Percentiles rank a stretch among this genome's conserved stretches.
These are phyloP conservation scores for Clarias batrachus DNA, from an alignment of 2,113 vertebrate species.

Conservation along the genomic window DNA sequence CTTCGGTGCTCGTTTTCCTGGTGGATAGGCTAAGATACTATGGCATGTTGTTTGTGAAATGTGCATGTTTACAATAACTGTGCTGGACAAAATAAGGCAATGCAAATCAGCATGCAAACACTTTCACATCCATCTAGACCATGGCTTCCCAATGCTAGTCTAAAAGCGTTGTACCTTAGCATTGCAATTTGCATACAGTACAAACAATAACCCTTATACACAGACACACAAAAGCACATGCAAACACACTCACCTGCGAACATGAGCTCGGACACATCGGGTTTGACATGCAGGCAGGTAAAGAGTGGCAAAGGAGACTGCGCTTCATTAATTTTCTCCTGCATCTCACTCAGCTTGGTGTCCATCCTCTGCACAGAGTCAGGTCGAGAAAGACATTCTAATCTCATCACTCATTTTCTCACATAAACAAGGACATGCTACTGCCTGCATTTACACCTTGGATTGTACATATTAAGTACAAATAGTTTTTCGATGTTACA, in stretches of 20 bases:
- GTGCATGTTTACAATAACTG: background rate
- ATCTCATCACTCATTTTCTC: background rate
- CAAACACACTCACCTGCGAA: constrained; percentile 83
- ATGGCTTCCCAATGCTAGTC: background rate
- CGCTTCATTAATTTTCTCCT: constrained; percentile 80
- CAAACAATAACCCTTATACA: background rate
- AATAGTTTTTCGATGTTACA: background rate
- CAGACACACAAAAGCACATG: background rate
- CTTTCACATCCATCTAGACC: background rate
- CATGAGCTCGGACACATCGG: constrained; percentile 97
- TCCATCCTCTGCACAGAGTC: constrained; percentile 83
- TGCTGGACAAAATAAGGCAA: background rate
- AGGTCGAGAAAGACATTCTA: background rate
- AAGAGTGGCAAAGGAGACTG: constrained; percentile 91
- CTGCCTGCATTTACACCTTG: background rate
- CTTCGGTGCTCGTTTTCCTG: background rate
- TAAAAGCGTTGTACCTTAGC: background rate
- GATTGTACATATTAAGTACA: background rate
- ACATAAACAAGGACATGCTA: background rate
- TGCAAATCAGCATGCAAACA: background rate
- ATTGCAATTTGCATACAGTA: background rate
- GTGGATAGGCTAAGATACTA: background rate
- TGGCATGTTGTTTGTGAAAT: background rate
- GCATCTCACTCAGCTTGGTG: constrained; percentile 84
- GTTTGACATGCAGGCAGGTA: constrained; percentile 95